Evolutionary conservation across 2,888 invertebrate species (phyloP).

Genomic region (Protophormia terraenovae): DNA sequence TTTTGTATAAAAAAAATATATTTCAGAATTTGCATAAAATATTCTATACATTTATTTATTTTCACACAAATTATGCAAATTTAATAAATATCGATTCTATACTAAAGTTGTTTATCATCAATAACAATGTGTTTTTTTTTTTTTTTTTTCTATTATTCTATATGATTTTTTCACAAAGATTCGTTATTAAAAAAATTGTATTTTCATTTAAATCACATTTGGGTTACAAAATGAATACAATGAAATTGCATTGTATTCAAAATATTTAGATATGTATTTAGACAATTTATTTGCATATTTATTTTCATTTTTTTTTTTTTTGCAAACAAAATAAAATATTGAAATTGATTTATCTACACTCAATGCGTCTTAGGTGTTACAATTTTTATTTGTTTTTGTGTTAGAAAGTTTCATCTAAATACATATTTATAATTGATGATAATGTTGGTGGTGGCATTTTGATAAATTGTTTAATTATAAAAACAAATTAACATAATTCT

Average conservation of each 20-base stretch:
- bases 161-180: neutral
- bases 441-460: conserved; percentile 16
- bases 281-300: neutral
- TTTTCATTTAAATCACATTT: conserved; percentile 7
- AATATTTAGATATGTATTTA: neutral
- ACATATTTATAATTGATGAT: neutral
- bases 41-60: conserved; percentile 26
- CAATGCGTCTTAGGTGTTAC: neutral
- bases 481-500: neutral
- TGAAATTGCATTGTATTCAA: conserved; percentile 18
- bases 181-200: neutral
- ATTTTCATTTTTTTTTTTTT: neutral
- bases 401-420: neutral
- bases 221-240: conserved; percentile 9
- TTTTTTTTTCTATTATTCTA: neutral
- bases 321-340: neutral
- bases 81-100: conserved; percentile 36
- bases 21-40: conserved; percentile 39
- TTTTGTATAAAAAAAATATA: neutral
- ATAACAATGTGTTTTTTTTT: conserved; percentile 9
- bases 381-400: neutral
- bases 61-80: conserved; percentile 48
- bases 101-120: conserved; percentile 20
- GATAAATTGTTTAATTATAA: neutral
- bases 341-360: neutral